A percentile compares a stretch with the other conserved stretches of the same genome.
Evolutionary conservation across 2,113 vertebrate genomes (phyloP).

Genomic region (Piliocolobus tephrosceles): DNA sequence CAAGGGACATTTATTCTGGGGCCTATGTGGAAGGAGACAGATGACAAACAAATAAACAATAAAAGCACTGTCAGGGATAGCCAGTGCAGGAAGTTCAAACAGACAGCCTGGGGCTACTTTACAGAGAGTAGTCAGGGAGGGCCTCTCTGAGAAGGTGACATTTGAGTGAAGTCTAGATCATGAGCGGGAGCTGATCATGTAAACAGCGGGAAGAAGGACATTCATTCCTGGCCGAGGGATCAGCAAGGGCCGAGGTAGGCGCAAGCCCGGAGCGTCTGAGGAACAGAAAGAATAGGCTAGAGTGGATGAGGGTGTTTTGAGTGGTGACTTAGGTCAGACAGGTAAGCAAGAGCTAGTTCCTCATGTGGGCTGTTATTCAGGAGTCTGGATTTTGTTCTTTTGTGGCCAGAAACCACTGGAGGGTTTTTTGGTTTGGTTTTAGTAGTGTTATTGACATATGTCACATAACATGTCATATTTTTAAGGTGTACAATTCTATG

Average conservation of each 20-base stretch:
- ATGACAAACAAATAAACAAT: background rate
- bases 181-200: background rate
- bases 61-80: background rate
- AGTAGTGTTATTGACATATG: background rate
- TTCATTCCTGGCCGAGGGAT: background rate
- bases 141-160: background rate
- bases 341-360: background rate
- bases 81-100: background rate
- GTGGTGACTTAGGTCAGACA: background rate
- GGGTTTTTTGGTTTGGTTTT: background rate
- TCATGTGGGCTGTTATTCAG: background rate
- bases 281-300: background rate
- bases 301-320: background rate
- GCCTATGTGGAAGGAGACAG: background rate
- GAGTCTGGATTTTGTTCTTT: slow-evolving; percentile 5
- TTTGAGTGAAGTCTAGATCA: background rate
- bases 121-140: background rate
- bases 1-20: background rate
- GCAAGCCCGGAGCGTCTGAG: background rate
- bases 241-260: background rate
- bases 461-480: background rate
- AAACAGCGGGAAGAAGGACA: background rate
- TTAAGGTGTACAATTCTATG: background rate
- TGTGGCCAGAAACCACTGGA: background rate
- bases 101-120: background rate